Evolutionary conservation across 2,113 vertebrate species (phyloP).

Genomic region (Salvelinus alpinus): DNA sequence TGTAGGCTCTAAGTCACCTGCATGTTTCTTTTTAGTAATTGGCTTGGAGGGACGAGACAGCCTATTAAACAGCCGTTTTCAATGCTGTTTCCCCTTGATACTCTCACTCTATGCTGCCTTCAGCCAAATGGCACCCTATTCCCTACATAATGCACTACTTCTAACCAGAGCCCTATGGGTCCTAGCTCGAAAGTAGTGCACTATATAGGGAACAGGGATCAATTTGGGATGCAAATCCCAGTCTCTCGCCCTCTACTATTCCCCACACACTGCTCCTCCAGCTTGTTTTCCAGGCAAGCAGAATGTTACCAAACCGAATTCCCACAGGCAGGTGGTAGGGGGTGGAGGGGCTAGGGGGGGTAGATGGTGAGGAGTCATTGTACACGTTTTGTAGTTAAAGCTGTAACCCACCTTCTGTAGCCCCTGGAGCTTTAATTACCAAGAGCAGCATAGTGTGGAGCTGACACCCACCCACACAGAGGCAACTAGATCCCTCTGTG

Average conservation of each 20-base stretch:
- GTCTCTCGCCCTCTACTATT: slow-evolving; percentile 43
- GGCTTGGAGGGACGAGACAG: background rate
- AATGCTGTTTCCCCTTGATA: background rate
- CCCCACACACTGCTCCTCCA: slow-evolving; percentile 22
- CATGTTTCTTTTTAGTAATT: slow-evolving; percentile 4
- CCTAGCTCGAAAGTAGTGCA: too few relatives aligned
- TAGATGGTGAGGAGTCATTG: slow-evolving; percentile 39
- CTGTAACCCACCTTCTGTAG: slow-evolving; percentile 67
- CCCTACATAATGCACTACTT: too few relatives aligned
- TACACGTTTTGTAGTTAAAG: slow-evolving; percentile 66
- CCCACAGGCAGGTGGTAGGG: slow-evolving; percentile 67
- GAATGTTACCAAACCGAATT: slow-evolving; percentile 78
- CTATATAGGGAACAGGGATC: too few relatives aligned
- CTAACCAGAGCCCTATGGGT: too few relatives aligned
- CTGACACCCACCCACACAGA: slow-evolving; percentile 53
- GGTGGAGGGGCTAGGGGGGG: background rate
- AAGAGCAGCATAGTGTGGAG: slow-evolving; percentile 72
- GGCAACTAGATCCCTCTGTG: slow-evolving; percentile 65
- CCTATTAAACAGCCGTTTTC: background rate
- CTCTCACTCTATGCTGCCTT: slow-evolving; percentile 26
- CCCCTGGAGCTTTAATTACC: slow-evolving; percentile 76
- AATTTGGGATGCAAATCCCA: too few relatives aligned
- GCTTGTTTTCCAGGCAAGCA: slow-evolving; percentile 62
- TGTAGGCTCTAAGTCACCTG: background rate
- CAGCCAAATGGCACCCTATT: slow-evolving; percentile 24